Evolutionary conservation across 2,888 invertebrate species (phyloP).

Genomic region (Caenorhabditis zanzibari): DNA sequence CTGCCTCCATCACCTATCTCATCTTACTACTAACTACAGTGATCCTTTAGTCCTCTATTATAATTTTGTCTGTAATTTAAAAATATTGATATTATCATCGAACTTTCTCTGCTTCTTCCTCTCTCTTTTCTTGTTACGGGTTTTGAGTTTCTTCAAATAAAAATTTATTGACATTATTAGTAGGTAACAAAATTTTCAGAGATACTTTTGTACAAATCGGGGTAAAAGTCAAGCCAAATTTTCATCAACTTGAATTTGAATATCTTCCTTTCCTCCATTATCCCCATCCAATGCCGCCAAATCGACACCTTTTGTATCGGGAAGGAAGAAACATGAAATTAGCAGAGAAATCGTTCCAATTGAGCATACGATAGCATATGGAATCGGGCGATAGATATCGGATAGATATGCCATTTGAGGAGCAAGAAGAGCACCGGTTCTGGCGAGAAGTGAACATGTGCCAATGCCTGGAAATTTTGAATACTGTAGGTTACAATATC

Average conservation of each 20-base stretch:
- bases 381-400: constrained; percentile 63
- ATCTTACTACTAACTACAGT: background rate
- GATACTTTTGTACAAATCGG: too few species aligned
- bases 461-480: constrained; percentile 66
- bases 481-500: background rate
- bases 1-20: background rate
- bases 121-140: too few species aligned
- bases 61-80: too few species aligned
- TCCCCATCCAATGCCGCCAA: constrained; percentile 34
- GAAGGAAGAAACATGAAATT: constrained; percentile 66
- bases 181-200: too few species aligned
- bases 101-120: too few species aligned
- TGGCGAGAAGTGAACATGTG: constrained; percentile 79
- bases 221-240: background rate
- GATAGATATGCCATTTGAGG: constrained; percentile 77
- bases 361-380: constrained; percentile 68
- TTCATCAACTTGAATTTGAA: constrained; percentile 1
- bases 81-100: too few species aligned
- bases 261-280: too few species aligned
- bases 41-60: background rate
- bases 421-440: constrained; percentile 79
- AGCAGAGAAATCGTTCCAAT: constrained; percentile 64
- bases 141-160: too few species aligned
- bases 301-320: constrained; percentile 68
- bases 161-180: too few species aligned